Conservation (phyloP, 1,140 invertebrate genomes). For the Drusus annulatus region DNA sequence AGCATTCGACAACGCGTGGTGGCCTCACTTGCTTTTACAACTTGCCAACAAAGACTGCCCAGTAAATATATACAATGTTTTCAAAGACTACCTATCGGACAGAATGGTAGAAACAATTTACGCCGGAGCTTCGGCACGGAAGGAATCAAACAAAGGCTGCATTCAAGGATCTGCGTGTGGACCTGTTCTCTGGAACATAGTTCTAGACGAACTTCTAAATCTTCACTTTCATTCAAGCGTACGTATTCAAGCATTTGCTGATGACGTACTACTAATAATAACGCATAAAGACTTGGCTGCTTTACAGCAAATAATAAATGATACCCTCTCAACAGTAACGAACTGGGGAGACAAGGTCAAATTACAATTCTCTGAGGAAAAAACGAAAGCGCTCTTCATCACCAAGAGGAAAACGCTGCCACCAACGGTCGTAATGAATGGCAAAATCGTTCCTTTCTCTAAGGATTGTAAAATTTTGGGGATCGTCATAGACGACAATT, state of each 20-base stretch:
- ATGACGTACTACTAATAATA: not conserved
- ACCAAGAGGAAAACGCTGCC: not conserved
- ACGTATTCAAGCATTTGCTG: not conserved
- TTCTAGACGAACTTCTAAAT: not conserved
- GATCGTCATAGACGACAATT: not conserved
- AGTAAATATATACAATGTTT: too few species aligned
- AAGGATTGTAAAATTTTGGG: conserved; percentile 4
- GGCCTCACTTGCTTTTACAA: too few species aligned
- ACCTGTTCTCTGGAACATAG: too few species aligned
- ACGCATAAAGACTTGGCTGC: not conserved
- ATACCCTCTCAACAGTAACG: not conserved
- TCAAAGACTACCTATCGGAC: too few species aligned
- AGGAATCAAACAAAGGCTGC: too few species aligned
- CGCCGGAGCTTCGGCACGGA: too few species aligned
- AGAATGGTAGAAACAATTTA: too few species aligned
- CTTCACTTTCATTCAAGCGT: conserved; percentile 81
- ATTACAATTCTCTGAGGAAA: not conserved
- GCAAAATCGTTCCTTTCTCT: not conserved
- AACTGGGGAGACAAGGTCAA: not conserved
- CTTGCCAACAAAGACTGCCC: too few species aligned
- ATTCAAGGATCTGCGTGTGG: too few species aligned
- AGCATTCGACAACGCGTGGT: too few species aligned
- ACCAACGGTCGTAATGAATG: not conserved
- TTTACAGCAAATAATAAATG: not conserved
- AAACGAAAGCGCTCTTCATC: conserved; percentile 9